Base-by-base conservation (phyloP, 2,113 vertebrate genomes). In the Hypomesus transpacificus region DNA sequence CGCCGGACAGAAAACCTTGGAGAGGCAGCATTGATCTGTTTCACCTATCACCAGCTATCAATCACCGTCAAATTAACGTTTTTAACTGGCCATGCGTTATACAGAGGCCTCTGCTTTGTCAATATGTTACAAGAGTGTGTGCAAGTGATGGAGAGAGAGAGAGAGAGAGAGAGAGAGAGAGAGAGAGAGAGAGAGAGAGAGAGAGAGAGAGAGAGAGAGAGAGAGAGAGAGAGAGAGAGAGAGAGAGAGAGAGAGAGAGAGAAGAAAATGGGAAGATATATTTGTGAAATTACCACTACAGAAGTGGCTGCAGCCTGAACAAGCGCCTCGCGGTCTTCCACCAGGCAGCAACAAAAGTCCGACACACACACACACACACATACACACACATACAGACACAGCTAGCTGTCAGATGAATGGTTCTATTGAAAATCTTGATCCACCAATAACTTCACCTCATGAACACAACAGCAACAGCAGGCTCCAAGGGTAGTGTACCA, bases 61-160 rank as follows among this genome's bases (percentile, higher is more conserved):
- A 75, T 91, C 86, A 89, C 69, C 64, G 72, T 81, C 75, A 34
- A 81, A 89, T 90, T 87, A 91, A 86, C 46, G 66, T 75, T 75
- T 75, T 80, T 64, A 75, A 66, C 56, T 86, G 79, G 75, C 31
- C 1, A 4, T 58, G 53, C 68, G 73, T 57, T 51, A 39, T 28
- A 74, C 53, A 57, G 71, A 20, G 68, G 54, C 21, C 28, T 39
- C n/a, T 18, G 14, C 63, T 2, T 1, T 0, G 20, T 73, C 26
- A 3, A 14, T 68, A 68, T 51, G 14, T 18, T 58, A 68, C 74
- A 61, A 28, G 8, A 54, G 39, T 50, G 39, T n/a, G 53, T 52
- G 65, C 52, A 50, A 7, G 20, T 51, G 65, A 52, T 46, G 39
- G 7, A 46, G 39, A 46, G 39, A 46, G 39, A 46, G 39, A 7